A percentile compares a stretch with the other conserved stretches of the same genome.
Evolutionary conservation across 2,113 vertebrate species (phyloP).

Genomic region (Melanotaenia duboulayi): DNA sequence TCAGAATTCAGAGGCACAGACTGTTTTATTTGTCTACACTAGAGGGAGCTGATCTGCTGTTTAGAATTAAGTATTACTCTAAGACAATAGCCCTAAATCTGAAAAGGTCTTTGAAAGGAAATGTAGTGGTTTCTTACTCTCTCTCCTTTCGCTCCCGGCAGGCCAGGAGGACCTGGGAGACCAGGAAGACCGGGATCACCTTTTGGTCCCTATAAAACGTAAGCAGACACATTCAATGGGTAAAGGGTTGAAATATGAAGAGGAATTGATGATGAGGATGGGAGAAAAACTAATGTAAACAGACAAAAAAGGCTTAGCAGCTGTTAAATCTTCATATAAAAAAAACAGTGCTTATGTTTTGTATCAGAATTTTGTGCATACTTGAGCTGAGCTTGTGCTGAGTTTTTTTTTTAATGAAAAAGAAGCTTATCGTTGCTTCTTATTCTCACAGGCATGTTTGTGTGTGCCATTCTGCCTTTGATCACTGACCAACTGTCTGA

Average conservation of each 20-base stretch:
- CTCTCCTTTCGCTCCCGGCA: slow-evolving; percentile 91
- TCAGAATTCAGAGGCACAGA: background rate
- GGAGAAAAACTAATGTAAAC: no score
- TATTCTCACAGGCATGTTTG: slow-evolving; percentile 40
- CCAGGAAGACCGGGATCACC: slow-evolving; percentile 93
- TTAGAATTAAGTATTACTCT: slow-evolving; percentile 1
- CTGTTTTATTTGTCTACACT: slow-evolving; percentile 27
- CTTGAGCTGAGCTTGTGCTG: slow-evolving; percentile 1
- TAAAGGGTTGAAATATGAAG: background rate
- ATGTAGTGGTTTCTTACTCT: slow-evolving; percentile 84
- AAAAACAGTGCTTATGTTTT: background rate
- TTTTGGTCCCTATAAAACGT: slow-evolving; percentile 85
- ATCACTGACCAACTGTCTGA: slow-evolving; percentile 54
- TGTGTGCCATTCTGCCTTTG: slow-evolving; percentile 54
- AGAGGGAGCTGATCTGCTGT: slow-evolving; percentile 52
- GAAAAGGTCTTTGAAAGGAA: background rate
- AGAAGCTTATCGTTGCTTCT: slow-evolving; percentile 14
- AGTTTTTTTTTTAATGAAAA: background rate
- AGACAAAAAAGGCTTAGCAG: no score
- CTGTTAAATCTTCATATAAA: background rate
- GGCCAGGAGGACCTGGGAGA: slow-evolving; percentile 90
- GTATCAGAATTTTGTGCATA: background rate
- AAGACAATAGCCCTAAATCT: slow-evolving; percentile 22
- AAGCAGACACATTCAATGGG: slow-evolving; percentile 12
- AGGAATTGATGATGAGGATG: no score